A percentile compares a stretch with the other conserved stretches of the same genome.
phyloP scores from a whole-genome alignment of 2,888 invertebrate genomes.

The Ochropleura plecta region DNA sequence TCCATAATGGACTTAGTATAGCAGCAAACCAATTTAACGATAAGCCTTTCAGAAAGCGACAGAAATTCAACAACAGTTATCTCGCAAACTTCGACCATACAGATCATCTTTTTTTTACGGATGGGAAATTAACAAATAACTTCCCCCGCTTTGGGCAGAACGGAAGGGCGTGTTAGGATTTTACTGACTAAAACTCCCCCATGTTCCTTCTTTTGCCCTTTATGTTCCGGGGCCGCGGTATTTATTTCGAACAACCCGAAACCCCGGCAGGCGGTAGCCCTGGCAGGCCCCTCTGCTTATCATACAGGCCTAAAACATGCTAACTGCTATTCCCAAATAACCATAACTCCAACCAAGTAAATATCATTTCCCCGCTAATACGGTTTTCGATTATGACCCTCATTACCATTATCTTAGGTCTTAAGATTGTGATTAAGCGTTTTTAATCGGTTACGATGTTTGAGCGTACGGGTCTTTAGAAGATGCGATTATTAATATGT shows the following conservation, averaged over 20 bases:
- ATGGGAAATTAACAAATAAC: too few species aligned
- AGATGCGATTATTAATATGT: slow-evolving; percentile 17
- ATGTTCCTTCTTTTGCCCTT: too few species aligned
- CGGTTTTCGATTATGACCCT: slow-evolving; percentile 50
- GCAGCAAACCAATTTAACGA: background rate
- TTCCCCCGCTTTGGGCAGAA: too few species aligned
- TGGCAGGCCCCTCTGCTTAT: too few species aligned
- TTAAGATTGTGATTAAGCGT: slow-evolving; percentile 51
- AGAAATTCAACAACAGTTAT: background rate
- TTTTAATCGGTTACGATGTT: slow-evolving; percentile 48
- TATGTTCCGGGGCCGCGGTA: too few species aligned
- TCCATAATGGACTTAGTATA: background rate
- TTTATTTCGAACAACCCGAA: too few species aligned
- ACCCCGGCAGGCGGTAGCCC: too few species aligned
- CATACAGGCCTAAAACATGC: slow-evolving; percentile 3
- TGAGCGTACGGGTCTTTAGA: slow-evolving; percentile 15
- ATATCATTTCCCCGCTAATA: slow-evolving; percentile 43
- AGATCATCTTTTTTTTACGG: background rate
- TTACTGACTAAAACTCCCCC: too few species aligned
- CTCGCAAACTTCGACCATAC: background rate
- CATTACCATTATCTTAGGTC: slow-evolving; percentile 46
- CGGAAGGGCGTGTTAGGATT: too few species aligned
- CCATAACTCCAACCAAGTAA: slow-evolving; percentile 37
- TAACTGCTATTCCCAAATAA: slow-evolving; percentile 27
- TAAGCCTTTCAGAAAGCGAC: background rate